phyloP scores from a whole-genome alignment of 1,140 invertebrate species.

The Daktulosphaira vitifoliae region DNA sequence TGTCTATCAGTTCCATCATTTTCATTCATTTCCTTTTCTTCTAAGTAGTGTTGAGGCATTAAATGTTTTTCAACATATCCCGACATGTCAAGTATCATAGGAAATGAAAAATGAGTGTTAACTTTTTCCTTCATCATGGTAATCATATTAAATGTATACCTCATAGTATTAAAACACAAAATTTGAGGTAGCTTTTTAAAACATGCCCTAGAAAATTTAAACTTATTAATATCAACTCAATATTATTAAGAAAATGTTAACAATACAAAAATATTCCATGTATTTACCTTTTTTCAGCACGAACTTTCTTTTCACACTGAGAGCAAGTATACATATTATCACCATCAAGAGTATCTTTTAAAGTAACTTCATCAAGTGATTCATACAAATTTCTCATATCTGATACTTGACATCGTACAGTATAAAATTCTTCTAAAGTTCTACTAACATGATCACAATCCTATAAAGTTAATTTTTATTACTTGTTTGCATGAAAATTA shows the following conservation, averaged over 20 bases:
- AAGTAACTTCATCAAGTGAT: conserved; percentile 88
- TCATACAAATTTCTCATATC: conserved; percentile 94
- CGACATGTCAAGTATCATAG: conserved; percentile 83
- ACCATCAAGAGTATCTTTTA: conserved; percentile 91
- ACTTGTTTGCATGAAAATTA: too few relatives aligned
- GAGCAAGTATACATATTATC: conserved; percentile 98
- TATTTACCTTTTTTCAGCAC: conserved; percentile 75
- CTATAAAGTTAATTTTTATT: too few relatives aligned
- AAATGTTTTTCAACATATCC: conserved; percentile 89
- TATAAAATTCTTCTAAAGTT: conserved; percentile 92
- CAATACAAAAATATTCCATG: background rate
- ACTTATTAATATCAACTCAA: background rate
- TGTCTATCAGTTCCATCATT: conserved; percentile 42
- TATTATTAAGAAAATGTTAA: background rate
- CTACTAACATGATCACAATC: conserved; percentile 90
- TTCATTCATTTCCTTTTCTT: conserved; percentile 39
- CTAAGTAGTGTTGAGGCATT: conserved; percentile 65
- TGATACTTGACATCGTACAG: conserved; percentile 87
- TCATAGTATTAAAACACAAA: conserved; percentile 93
- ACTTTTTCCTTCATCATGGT: conserved; percentile 96
- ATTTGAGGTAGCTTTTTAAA: conserved; percentile 90
- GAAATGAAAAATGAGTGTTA: conserved; percentile 96
- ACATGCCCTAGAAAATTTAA: conserved; percentile 61
- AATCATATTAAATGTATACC: conserved; percentile 96
- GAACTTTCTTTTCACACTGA: conserved; percentile 86